These are phyloP conservation scores for Myotis planiceps DNA, from an alignment of 2,797 vertebrate genomes.

Conservation along the genomic window DNA sequence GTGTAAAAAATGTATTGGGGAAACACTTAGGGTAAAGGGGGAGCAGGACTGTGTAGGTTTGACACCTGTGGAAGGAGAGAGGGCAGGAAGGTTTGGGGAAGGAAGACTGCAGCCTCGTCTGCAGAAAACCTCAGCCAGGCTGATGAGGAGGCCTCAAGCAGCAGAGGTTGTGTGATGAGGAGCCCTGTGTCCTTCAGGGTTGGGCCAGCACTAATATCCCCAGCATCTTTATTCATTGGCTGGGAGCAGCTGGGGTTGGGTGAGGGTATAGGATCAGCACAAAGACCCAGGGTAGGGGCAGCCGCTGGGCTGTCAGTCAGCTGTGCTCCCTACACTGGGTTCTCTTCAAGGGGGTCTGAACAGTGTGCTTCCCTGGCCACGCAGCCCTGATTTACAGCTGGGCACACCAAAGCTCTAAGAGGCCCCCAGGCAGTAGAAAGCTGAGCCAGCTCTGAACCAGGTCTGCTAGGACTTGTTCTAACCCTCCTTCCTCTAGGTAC, in stretches of 20 bases:
- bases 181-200: not conserved
- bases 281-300: not conserved
- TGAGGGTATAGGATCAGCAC: not conserved
- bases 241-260: not conserved
- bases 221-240: not conserved
- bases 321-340: not conserved
- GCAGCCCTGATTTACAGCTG: not conserved
- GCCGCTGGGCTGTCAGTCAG: not conserved
- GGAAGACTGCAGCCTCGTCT: not conserved
- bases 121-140: not conserved
- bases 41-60: not conserved
- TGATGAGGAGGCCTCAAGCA: not conserved
- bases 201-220: not conserved
- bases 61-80: not conserved
- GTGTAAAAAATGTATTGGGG: not conserved
- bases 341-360: not conserved
- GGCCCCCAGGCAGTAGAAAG: not conserved
- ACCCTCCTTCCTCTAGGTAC: slow-evolving; percentile 87
- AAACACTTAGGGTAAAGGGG: not conserved
- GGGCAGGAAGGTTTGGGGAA: not conserved
- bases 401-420: not conserved
- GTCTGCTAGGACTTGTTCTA: not conserved
- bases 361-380: not conserved
- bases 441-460: not conserved
- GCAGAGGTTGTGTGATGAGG: not conserved